phyloP scores from a whole-genome alignment of 1,140 invertebrate genomes.

The Hyposmocoma kahamanoa region DNA sequence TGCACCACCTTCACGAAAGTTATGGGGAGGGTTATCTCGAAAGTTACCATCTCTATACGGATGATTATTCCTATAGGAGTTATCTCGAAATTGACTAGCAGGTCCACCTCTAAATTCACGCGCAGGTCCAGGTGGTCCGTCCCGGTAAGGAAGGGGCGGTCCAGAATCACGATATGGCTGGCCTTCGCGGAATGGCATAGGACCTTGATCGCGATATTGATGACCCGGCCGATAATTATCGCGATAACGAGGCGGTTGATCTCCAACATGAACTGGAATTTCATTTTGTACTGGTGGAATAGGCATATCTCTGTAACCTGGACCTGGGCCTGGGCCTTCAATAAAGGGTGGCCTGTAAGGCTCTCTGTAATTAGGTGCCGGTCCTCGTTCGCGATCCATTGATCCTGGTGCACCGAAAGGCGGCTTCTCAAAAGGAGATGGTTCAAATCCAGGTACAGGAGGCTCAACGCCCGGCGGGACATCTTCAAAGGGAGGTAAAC shows the following conservation, averaged over 20 bases:
- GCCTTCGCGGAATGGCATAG: slow-evolving; percentile 49
- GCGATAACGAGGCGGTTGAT: slow-evolving; percentile 41
- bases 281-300: slow-evolving; percentile 41
- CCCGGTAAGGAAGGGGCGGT: slow-evolving; percentile 35
- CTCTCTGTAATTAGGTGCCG: slow-evolving; percentile 54
- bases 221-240: slow-evolving; percentile 49
- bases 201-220: slow-evolving; percentile 43
- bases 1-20: slow-evolving; percentile 38
- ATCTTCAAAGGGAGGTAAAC: slow-evolving; percentile 61
- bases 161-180: slow-evolving; percentile 46
- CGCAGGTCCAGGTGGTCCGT: slow-evolving; percentile 10
- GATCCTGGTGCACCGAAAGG: slow-evolving; percentile 44
- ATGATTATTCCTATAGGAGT: slow-evolving; percentile 41
- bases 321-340: slow-evolving; percentile 28
- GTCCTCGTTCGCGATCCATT: slow-evolving; percentile 54
- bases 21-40: slow-evolving; percentile 47
- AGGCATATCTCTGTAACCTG: slow-evolving; percentile 42
- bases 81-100: slow-evolving; percentile 49
- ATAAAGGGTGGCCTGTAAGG: slow-evolving; percentile 43
- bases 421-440: slow-evolving; percentile 62
- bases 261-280: slow-evolving; percentile 50
- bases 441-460: slow-evolving; percentile 72
- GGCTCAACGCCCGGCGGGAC: slow-evolving; percentile 68
- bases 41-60: slow-evolving; percentile 57
- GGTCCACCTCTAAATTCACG: slow-evolving; percentile 50